Evolutionary conservation across 53 echinoderm and acorn worm genomes (phyloP).

Genomic region (Glandiceps talaboti): DNA sequence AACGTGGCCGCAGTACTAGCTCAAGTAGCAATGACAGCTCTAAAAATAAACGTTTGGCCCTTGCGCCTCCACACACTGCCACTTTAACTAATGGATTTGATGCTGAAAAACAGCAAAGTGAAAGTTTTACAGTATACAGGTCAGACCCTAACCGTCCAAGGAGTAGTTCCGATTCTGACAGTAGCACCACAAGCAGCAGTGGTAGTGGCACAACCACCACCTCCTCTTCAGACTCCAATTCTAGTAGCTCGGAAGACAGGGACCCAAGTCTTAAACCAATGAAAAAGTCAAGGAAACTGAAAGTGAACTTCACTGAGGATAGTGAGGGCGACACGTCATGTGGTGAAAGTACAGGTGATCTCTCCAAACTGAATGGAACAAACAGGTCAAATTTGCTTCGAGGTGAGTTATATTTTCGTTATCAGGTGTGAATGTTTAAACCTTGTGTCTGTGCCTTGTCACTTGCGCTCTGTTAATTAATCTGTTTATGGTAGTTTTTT

Average conservation of each 20-base stretch:
- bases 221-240: conserved; percentile 56
- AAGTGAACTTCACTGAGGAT: conserved; percentile 76
- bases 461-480: too few relatives aligned
- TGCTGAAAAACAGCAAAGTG: conserved; percentile 42
- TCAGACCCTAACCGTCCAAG: conserved; percentile 49
- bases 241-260: conserved; percentile 50
- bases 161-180: conserved; percentile 83
- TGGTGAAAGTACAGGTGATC: conserved; percentile 90
- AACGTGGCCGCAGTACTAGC: conserved; percentile 74
- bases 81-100: conserved; percentile 56
- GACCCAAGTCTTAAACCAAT: conserved; percentile 13
- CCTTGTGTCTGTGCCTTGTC: too few relatives aligned
- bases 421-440: too few relatives aligned
- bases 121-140: conserved; percentile 79
- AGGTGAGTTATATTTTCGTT: too few relatives aligned
- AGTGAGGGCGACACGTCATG: conserved; percentile 93
- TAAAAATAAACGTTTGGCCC: conserved; percentile 33
- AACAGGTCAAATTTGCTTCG: background rate
- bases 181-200: conserved; percentile 45
- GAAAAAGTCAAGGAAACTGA: conserved; percentile 23
- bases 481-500: too few relatives aligned
- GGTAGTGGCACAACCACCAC: conserved; percentile 32
- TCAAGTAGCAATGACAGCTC: conserved; percentile 23
- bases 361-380: conserved; percentile 37
- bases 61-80: conserved; percentile 8